Evolutionary conservation across 2,888 invertebrate genomes (phyloP).

Genomic region (Punctoribates punctum): DNA sequence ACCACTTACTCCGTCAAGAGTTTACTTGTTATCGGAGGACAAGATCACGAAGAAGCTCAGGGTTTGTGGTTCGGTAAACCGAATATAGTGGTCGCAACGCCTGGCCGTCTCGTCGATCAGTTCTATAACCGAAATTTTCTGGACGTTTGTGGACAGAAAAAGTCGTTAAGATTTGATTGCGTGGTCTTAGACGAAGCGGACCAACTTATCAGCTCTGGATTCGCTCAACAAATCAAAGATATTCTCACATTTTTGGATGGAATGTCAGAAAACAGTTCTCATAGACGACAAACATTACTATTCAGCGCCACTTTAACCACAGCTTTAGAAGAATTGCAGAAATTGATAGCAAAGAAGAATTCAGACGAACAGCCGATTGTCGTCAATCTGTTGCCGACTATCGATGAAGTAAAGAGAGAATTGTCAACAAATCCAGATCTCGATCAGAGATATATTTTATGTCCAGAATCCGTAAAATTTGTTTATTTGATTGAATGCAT

Average conservation of each 20-base stretch:
- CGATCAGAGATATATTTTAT: conserved; percentile 85
- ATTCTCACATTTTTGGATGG: conserved; percentile 43
- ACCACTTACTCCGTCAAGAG: conserved; percentile 66
- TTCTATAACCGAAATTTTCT: conserved; percentile 68
- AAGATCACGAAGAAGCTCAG: conserved; percentile 63
- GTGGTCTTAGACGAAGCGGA: conserved; percentile 97
- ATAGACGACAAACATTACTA: conserved; percentile 73
- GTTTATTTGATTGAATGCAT: conserved; percentile 69
- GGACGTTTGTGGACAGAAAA: conserved; percentile 46
- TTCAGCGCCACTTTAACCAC: conserved; percentile 96
- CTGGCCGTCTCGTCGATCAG: conserved; percentile 89
- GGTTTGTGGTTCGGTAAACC: conserved; percentile 75
- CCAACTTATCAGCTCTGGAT: conserved; percentile 63
- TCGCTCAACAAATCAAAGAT: conserved; percentile 49
- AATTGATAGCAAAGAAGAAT: conserved; percentile 54
- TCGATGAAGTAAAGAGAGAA: conserved; percentile 57
- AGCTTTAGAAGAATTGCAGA: conserved; percentile 66
- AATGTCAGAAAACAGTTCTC: not conserved
- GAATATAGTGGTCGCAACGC: conserved; percentile 93
- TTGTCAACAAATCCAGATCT: conserved; percentile 80
- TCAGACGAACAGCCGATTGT: conserved; percentile 40
- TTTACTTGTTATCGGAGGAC: conserved; percentile 83
- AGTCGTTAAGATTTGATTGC: conserved; percentile 64
- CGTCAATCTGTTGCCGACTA: conserved; percentile 44
- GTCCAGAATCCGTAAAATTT: conserved; percentile 80